Percentiles rank a stretch among this genome's conserved stretches.
phyloP scores from a whole-genome alignment of 2,113 vertebrate genomes.

The Sialia sialis region DNA sequence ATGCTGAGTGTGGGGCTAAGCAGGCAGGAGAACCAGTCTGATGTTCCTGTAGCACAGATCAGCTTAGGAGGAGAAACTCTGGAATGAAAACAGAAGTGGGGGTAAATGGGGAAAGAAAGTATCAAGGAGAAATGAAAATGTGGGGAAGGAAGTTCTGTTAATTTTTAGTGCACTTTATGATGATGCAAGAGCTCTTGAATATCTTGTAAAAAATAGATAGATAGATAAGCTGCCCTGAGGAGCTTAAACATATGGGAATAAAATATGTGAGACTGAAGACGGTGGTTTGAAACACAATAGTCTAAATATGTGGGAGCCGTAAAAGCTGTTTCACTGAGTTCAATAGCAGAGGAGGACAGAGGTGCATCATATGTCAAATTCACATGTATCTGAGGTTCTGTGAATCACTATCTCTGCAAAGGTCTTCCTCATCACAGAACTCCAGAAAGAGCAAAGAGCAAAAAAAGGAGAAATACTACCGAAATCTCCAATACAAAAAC shows the following conservation, averaged over 20 bases:
- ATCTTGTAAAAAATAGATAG: background rate
- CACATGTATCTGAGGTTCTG: background rate
- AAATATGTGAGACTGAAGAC: background rate
- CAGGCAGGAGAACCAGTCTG: fast-evolving
- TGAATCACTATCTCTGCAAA: background rate
- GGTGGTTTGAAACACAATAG: background rate
- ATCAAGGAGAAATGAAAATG: background rate
- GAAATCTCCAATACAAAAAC: background rate
- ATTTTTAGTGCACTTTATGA: background rate
- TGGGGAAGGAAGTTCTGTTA: background rate
- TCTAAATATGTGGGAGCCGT: background rate
- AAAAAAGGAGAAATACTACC: background rate
- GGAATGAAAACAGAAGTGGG: background rate
- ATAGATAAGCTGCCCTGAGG: background rate
- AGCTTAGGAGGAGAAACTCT: background rate
- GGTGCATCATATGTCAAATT: background rate
- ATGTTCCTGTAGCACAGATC: background rate
- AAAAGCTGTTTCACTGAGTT: background rate
- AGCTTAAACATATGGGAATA: background rate
- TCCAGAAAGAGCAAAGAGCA: background rate
- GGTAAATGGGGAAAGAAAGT: background rate
- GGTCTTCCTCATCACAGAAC: background rate
- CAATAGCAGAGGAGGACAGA: background rate
- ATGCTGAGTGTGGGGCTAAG: background rate
- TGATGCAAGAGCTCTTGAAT: background rate